These are phyloP conservation scores for Zeugodacus cucurbitae DNA, from an alignment of 1,140 invertebrate species.

Conservation along the genomic window DNA sequence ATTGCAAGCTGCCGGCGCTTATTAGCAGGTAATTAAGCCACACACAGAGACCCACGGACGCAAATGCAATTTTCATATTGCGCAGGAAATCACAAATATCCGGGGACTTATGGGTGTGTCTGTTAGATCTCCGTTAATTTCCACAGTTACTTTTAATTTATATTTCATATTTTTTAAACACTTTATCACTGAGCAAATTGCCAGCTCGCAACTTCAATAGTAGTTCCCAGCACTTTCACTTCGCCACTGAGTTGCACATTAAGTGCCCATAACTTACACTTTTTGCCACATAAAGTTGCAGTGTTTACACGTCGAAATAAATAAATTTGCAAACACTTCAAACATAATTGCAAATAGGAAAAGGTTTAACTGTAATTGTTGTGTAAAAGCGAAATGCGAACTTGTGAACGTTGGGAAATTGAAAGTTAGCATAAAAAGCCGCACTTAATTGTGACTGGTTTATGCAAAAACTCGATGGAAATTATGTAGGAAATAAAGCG, in stretches of 20 bases:
- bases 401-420: not conserved
- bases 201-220: not conserved
- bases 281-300: not conserved
- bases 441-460: not conserved
- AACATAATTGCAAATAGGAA: not conserved
- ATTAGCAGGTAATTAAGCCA: not conserved
- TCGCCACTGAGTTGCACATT: not conserved
- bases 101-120: not conserved
- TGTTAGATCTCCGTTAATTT: too few relatives aligned
- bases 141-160: too few relatives aligned
- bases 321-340: not conserved
- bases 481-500: not conserved
- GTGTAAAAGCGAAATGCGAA: not conserved
- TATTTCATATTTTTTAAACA: not conserved
- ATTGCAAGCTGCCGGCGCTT: not conserved
- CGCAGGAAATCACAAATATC: slow-evolving; percentile 12
- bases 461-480: not conserved
- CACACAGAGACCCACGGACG: not conserved
- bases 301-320: not conserved
- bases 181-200: not conserved
- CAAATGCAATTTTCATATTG: not conserved
- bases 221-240: not conserved
- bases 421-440: not conserved
- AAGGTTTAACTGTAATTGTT: not conserved
- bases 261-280: not conserved